These are phyloP conservation scores for Stegodyphus mimosarum DNA, from an alignment of 1,140 invertebrate species.

Conservation along the genomic window DNA sequence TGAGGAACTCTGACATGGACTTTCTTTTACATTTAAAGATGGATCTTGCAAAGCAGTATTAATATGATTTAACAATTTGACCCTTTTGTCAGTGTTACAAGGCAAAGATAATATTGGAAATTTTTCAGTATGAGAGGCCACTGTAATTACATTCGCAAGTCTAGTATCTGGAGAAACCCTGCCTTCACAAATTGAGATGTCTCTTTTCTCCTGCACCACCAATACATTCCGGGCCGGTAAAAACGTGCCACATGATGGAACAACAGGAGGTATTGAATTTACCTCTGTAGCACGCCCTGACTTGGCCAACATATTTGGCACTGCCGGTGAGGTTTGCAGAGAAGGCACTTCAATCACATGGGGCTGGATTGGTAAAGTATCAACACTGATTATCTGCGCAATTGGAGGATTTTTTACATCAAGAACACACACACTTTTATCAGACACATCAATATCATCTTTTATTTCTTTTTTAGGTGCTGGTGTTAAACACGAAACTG, in stretches of 20 bases:
- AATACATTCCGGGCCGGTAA: conserved; percentile 26
- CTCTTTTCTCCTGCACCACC: conserved; percentile 19
- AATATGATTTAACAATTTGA: conserved; percentile 40
- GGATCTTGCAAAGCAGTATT: conserved; percentile 12
- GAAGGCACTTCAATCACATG: conserved; percentile 61
- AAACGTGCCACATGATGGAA: conserved; percentile 49
- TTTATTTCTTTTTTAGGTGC: conserved; percentile 47
- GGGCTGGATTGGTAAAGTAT: conserved; percentile 57
- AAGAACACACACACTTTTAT: conserved; percentile 41
- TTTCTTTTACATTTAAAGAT: conserved; percentile 28
- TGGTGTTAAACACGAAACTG: conserved; percentile 34
- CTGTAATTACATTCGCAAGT: background rate
- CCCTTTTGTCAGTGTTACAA: conserved; percentile 16
- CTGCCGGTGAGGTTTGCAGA: conserved; percentile 44
- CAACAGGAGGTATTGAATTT: conserved; percentile 34
- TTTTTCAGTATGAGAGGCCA: background rate
- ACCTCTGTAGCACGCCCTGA: conserved; percentile 38
- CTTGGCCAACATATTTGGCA: conserved; percentile 57
- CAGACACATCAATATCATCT: conserved; percentile 16
- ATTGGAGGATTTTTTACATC: conserved; percentile 52
- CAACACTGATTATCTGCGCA: conserved; percentile 60
- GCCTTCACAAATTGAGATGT: conserved; percentile 11
- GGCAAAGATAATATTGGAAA: conserved; percentile 30
- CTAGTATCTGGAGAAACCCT: background rate
- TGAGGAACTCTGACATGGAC: conserved; percentile 24